These are phyloP conservation scores for Microcebus ravelobensis DNA, from an alignment of 2,113 vertebrate genomes.

Conservation along the genomic window DNA sequence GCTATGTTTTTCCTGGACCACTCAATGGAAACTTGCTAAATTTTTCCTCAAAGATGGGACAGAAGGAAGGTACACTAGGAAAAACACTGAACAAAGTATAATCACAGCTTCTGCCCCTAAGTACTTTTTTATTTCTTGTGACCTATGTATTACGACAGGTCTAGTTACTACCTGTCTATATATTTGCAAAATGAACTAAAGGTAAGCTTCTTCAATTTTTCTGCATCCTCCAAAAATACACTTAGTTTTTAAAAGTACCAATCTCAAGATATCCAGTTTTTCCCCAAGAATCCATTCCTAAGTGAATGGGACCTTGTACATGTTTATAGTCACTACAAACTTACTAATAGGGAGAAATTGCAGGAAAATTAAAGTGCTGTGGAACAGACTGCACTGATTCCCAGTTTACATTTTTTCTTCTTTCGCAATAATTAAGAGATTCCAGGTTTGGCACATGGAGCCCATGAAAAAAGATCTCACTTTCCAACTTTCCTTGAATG, in stretches of 20 bases:
- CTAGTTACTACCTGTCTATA: neutral
- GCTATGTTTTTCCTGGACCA: neutral
- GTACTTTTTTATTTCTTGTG: neutral
- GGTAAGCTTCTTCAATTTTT: constrained; percentile 24
- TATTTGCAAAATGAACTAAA: constrained; percentile 13
- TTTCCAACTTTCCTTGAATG: neutral
- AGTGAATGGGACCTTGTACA: neutral
- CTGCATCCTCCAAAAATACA: neutral
- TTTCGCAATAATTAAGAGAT: neutral
- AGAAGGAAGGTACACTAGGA: neutral
- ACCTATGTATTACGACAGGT: neutral
- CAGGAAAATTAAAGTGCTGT: neutral
- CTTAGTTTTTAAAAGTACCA: neutral
- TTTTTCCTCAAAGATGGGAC: neutral
- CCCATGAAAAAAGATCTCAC: neutral
- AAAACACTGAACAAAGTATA: neutral
- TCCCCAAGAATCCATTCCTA: neutral
- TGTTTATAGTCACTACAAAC: neutral
- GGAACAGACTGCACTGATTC: neutral
- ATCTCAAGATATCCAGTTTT: neutral
- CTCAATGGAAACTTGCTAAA: neutral
- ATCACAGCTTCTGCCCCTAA: neutral
- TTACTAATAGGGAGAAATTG: neutral
- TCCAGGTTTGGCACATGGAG: neutral
- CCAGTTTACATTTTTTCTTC: neutral